These are phyloP conservation scores for Enteromius treurensis DNA, from an alignment of 2,797 vertebrate genomes.

Conservation along the genomic window DNA sequence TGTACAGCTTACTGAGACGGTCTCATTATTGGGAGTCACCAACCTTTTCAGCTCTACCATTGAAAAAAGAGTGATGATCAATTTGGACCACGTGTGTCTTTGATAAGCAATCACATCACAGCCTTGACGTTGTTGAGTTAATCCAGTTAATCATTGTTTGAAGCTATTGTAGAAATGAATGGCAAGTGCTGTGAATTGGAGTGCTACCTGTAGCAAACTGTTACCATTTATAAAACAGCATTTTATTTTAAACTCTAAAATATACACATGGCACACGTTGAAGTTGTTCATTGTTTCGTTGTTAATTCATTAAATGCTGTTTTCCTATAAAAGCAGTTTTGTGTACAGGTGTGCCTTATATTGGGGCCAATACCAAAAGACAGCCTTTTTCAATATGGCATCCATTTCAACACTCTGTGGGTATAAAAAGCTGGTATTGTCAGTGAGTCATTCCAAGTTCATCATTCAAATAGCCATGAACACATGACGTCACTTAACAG, in stretches of 20 bases:
- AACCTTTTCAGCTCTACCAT: not conserved
- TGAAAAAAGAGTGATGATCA: not conserved
- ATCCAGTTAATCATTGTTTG: not conserved
- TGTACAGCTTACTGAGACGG: not conserved
- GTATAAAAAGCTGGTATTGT: too few species aligned
- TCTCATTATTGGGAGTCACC: not conserved
- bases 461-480: too few species aligned
- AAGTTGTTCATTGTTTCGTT: too few species aligned
- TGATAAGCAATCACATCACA: not conserved
- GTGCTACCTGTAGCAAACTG: too few species aligned
- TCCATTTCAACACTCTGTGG: too few species aligned
- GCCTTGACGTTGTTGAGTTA: not conserved
- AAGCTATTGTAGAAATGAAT: not conserved
- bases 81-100: not conserved
- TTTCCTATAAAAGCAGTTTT: not conserved
- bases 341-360: too few species aligned
- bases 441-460: too few species aligned
- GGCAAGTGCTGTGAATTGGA: not conserved
- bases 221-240: too few species aligned
- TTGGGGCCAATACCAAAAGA: too few species aligned
- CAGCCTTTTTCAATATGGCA: too few species aligned
- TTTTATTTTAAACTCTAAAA: not conserved
- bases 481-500: too few species aligned
- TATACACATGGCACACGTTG: not conserved
- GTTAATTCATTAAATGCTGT: not conserved